Evolutionary conservation across 2,888 invertebrate species (phyloP).

Genomic region (Rhabditoides inermis): DNA sequence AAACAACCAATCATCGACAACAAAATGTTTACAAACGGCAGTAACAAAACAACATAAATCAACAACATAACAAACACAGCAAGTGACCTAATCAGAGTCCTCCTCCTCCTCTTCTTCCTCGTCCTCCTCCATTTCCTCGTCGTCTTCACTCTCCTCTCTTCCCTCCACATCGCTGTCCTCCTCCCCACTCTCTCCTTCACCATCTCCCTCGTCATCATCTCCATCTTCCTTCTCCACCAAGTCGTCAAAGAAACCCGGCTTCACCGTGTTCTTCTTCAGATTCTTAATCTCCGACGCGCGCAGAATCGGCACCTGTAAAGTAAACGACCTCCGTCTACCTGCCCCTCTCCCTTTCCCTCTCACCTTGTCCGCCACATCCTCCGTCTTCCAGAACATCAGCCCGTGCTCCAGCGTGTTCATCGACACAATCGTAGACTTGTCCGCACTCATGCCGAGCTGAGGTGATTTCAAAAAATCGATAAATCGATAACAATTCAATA

Average conservation of each 20-base stretch:
- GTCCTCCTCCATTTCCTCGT: conserved; percentile 10
- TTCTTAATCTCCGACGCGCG: conserved; percentile 27
- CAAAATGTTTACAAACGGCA: not conserved
- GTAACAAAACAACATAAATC: not conserved
- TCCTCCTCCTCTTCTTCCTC: conserved; percentile 7
- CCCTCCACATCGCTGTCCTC: conserved; percentile 2
- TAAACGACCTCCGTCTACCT: too few relatives aligned
- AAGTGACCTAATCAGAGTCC: conserved; percentile 6
- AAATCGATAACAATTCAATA: too few relatives aligned
- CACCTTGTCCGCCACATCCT: too few relatives aligned
- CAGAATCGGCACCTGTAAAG: conserved; percentile 33
- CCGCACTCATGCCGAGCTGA: too few relatives aligned
- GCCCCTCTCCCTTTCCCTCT: too few relatives aligned
- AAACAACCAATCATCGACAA: not conserved
- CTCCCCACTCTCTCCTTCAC: not conserved
- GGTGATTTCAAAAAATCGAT: too few relatives aligned
- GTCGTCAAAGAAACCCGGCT: conserved; percentile 25
- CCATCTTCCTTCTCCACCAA: too few relatives aligned
- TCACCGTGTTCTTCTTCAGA: conserved; percentile 18
- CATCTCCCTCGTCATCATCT: not conserved
- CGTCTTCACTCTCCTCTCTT: not conserved
- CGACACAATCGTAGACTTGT: too few relatives aligned
- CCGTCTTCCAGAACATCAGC: too few relatives aligned
- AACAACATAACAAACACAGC: not conserved
- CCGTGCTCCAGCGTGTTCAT: too few relatives aligned